These are phyloP conservation scores for Luffia ferchaultella DNA, from an alignment of 2,888 invertebrate genomes.

Conservation along the genomic window DNA sequence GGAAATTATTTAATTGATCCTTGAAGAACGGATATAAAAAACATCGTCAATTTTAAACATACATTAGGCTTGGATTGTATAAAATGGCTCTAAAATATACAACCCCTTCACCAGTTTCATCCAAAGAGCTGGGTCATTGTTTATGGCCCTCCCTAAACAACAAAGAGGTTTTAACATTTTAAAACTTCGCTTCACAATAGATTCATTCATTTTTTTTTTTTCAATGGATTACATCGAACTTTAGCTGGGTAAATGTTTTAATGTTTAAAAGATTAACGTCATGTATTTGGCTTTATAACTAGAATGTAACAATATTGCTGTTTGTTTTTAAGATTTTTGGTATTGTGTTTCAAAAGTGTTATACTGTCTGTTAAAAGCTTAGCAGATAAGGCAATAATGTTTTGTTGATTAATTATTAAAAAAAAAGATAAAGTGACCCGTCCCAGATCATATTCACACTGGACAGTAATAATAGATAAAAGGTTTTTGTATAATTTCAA, in stretches of 20 bases:
- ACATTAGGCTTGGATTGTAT: not conserved
- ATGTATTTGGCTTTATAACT: constrained; percentile 33
- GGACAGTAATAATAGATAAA: too few relatives aligned
- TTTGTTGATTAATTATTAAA: too few relatives aligned
- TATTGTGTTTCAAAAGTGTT: not conserved
- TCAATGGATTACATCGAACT: constrained; percentile 35
- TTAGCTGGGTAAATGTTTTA: constrained; percentile 55
- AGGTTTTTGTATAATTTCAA: too few relatives aligned
- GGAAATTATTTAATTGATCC: too few relatives aligned
- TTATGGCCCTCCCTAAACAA: constrained; percentile 64
- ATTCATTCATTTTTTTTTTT: constrained; percentile 41
- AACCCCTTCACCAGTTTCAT: not conserved
- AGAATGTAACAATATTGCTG: constrained; percentile 4
- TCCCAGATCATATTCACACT: too few relatives aligned
- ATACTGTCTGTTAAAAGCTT: not conserved
- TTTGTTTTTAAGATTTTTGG: constrained; percentile 3
- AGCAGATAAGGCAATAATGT: not conserved
- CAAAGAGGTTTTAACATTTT: constrained; percentile 62
- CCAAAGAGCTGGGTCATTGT: constrained; percentile 57
- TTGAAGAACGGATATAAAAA: too few relatives aligned
- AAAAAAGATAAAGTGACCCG: too few relatives aligned
- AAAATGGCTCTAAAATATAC: not conserved
- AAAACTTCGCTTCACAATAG: constrained; percentile 51
- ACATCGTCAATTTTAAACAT: not conserved
- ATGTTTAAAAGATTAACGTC: constrained; percentile 63